These are phyloP conservation scores for Dermochelys coriacea DNA, from an alignment of 2,797 vertebrate species.

Conservation along the genomic window DNA sequence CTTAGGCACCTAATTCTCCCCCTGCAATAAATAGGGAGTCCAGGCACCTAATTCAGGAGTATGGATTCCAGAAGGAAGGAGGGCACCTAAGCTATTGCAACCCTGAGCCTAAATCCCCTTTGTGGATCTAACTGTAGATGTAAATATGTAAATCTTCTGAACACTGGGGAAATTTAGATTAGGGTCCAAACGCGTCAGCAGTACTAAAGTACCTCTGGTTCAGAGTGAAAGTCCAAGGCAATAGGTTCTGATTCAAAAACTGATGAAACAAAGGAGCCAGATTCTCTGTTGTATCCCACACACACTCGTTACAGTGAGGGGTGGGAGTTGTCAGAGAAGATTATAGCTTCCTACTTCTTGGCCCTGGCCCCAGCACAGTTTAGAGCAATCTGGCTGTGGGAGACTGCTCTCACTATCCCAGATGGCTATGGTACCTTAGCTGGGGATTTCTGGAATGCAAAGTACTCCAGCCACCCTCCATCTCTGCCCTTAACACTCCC, in stretches of 20 bases:
- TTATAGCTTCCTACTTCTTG: not conserved
- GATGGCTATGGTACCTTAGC: not conserved
- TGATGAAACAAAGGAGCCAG: not conserved
- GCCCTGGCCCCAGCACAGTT: not conserved
- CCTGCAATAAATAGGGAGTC: too few species aligned
- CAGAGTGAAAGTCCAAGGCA: fast-evolving
- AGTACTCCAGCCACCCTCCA: not conserved
- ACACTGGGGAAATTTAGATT: not conserved
- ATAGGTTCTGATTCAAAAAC: not conserved
- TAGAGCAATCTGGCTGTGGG: fast-evolving
- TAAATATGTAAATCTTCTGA: not conserved
- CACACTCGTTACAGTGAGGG: fast-evolving
- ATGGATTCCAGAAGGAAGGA: too few species aligned
- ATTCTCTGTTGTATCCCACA: not conserved
- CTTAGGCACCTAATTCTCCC: too few species aligned
- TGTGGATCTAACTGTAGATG: not conserved
- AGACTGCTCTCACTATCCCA: not conserved
- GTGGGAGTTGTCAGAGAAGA: not conserved
- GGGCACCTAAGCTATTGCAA: too few species aligned
- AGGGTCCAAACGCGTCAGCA: not conserved
- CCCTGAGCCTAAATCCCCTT: too few species aligned
- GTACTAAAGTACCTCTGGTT: fast-evolving
- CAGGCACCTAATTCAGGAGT: too few species aligned
- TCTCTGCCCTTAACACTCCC: fast-evolving
- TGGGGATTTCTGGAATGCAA: fast-evolving